A percentile compares a stretch with the other conserved stretches of the same genome.
phyloP scores from a whole-genome alignment of 2,113 vertebrate genomes.

The Eubucco bourcierii region DNA sequence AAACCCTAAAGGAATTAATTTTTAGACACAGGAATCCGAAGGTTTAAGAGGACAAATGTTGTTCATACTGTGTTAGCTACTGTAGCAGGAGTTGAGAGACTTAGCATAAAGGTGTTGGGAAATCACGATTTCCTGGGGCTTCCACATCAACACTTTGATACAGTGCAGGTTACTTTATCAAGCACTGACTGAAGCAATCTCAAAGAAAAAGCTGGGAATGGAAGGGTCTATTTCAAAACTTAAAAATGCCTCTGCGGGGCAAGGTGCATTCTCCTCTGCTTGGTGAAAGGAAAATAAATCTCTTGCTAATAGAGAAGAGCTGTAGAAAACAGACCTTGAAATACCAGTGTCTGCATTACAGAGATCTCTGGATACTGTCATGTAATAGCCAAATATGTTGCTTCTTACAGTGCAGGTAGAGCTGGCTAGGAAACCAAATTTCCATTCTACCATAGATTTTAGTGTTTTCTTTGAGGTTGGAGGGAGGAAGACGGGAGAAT shows the following conservation, averaged over 20 bases:
- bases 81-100: constrained; percentile 47
- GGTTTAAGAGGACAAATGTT: constrained; percentile 53
- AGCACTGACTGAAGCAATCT: constrained; percentile 57
- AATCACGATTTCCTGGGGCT: constrained; percentile 66
- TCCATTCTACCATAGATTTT: constrained; percentile 19
- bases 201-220: constrained; percentile 65
- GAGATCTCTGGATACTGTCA: constrained; percentile 69
- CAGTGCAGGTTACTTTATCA: constrained; percentile 67
- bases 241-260: constrained; percentile 56
- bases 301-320: constrained; percentile 62
- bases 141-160: constrained; percentile 62
- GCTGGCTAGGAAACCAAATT: constrained; percentile 7
- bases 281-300: constrained; percentile 68
- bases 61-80: constrained; percentile 54
- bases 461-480: constrained; percentile 39
- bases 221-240: constrained; percentile 64
- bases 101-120: constrained; percentile 59
- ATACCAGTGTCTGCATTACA: constrained; percentile 55
- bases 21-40: constrained; percentile 8
- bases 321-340: constrained; percentile 62
- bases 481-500: constrained; percentile 38
- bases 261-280: constrained; percentile 66
- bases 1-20: constrained; percentile 33
- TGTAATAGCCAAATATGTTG: background rate
- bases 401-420: constrained; percentile 41